Percentiles rank a stretch among this genome's conserved stretches.
These are phyloP conservation scores for Rhodophaea formosa DNA, from an alignment of 2,888 invertebrate species.

Conservation along the genomic window DNA sequence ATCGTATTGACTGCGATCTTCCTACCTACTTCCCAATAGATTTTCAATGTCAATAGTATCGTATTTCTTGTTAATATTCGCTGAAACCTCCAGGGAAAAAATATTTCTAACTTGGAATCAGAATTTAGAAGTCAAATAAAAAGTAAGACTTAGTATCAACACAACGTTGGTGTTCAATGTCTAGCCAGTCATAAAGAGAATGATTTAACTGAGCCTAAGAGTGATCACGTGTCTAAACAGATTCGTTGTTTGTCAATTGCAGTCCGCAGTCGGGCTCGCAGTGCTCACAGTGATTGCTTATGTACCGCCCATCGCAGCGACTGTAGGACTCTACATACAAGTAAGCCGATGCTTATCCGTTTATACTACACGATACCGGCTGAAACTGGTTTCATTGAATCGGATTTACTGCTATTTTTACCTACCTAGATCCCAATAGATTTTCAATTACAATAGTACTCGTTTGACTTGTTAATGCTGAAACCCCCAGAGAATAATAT, in stretches of 20 bases:
- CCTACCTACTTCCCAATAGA: background rate
- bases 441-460: background rate
- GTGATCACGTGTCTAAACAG: too few species aligned
- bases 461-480: background rate
- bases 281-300: background rate
- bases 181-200: too few species aligned
- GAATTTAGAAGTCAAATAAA: too few species aligned
- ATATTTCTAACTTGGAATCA: too few species aligned
- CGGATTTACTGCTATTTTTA: background rate
- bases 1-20: background rate
- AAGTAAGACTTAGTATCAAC: too few species aligned
- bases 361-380: constrained; percentile 9
- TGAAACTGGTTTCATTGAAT: constrained; percentile 13
- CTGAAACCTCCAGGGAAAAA: background rate
- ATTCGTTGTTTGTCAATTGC: constrained; percentile 16
- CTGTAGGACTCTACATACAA: constrained; percentile 13
- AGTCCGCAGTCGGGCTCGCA: too few species aligned
- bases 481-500: too few species aligned
- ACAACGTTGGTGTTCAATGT: too few species aligned
- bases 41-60: background rate
- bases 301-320: background rate
- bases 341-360: constrained; percentile 13
- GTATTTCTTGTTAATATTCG: background rate
- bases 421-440: background rate
- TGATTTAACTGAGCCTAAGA: too few species aligned